Percentiles rank a stretch among this genome's conserved stretches.
Evolutionary conservation across 1,140 invertebrate genomes (phyloP).

Genomic region (Hyposmocoma kahamanoa): DNA sequence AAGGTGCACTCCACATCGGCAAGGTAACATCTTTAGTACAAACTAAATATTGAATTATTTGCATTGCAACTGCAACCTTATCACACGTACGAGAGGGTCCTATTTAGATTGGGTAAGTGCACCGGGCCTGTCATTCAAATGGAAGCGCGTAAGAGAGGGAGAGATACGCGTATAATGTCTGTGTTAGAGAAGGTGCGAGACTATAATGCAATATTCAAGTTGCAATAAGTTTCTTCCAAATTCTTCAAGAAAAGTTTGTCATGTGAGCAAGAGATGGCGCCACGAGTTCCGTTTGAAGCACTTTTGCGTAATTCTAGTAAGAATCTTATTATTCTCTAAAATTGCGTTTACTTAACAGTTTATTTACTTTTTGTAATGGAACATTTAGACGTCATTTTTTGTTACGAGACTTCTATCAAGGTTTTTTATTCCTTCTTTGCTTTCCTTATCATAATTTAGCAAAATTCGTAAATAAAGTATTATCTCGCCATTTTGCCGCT

Average conservation of each 20-base stretch:
- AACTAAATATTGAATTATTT: constrained; percentile 29
- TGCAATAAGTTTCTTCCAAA: constrained; percentile 40
- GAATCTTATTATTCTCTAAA: too few species aligned
- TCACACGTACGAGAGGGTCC: constrained; percentile 35
- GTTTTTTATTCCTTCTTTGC: too few species aligned
- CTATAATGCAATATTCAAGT: constrained; percentile 33
- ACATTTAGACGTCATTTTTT: too few species aligned
- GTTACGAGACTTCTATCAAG: too few species aligned
- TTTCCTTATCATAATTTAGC: too few species aligned
- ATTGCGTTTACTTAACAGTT: too few species aligned
- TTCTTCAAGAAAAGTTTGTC: constrained; percentile 27
- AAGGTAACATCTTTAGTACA: constrained; percentile 34
- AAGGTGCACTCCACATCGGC: constrained; percentile 44
- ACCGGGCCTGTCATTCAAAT: constrained; percentile 28
- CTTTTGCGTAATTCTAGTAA: too few species aligned
- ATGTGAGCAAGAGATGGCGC: constrained; percentile 52
- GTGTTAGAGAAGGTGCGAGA: constrained; percentile 38
- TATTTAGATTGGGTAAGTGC: constrained; percentile 37
- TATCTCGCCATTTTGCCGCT: too few species aligned
- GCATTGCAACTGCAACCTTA: constrained; percentile 66
- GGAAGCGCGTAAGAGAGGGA: constrained; percentile 30
- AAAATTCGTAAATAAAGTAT: too few species aligned
- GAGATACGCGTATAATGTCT: constrained; percentile 32
- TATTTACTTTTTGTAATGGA: too few species aligned
- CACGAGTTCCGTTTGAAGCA: too few species aligned